Percentiles rank a stretch among this genome's conserved stretches.
Conservation (phyloP, 2,888 invertebrate genomes). For the Cinara cedri region DNA sequence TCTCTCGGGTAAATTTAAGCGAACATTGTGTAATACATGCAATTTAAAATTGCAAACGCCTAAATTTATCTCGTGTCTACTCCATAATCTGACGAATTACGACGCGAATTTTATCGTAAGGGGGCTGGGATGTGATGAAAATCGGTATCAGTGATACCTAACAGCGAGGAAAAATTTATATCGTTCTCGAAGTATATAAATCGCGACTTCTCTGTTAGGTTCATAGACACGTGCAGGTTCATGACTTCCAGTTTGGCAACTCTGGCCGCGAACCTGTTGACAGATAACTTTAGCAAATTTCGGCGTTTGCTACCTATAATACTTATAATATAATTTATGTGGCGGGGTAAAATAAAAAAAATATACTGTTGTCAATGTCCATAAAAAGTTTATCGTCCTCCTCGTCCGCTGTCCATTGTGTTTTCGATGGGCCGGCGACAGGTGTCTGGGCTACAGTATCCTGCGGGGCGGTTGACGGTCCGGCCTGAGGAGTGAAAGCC, state of each 20-base stretch:
- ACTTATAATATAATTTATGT: no score
- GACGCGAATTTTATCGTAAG: background rate
- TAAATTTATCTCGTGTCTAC: background rate
- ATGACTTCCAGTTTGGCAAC: slow-evolving; percentile 41
- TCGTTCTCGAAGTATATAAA: slow-evolving; percentile 60
- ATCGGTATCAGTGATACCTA: slow-evolving; percentile 59
- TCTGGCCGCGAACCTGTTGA: slow-evolving; percentile 30
- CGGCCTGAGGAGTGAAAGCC: no score
- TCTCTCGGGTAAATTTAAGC: background rate
- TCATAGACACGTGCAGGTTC: slow-evolving; percentile 55
- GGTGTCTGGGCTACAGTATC: no score
- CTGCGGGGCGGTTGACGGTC: no score
- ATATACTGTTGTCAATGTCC: no score
- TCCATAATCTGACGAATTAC: background rate
- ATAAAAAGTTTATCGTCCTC: no score
- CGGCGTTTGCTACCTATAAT: no score
- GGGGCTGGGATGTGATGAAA: slow-evolving; percentile 12
- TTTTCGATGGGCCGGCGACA: no score
- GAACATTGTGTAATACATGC: background rate
- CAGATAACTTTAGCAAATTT: background rate
- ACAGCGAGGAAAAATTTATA: slow-evolving; percentile 62
- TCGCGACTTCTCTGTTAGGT: background rate
- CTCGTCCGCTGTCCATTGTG: no score
- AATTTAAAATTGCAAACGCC: background rate
- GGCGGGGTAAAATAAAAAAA: no score